Conservation (phyloP, 2,797 vertebrate genomes). For the Simalia tracyae region DNA sequence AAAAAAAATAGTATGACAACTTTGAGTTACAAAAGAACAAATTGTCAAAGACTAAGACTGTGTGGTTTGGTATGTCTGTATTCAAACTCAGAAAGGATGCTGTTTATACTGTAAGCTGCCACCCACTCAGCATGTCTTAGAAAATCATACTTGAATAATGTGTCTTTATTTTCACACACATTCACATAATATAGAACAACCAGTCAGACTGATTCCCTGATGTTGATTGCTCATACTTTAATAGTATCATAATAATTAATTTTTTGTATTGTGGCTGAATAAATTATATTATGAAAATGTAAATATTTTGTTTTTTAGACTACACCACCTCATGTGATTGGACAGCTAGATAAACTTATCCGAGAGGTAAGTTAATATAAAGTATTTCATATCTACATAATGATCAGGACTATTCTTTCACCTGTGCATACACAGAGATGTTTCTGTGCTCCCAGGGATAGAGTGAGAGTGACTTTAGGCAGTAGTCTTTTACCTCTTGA, state of each 20-base stretch:
- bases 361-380: conserved; percentile 83
- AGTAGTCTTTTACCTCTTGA: background rate
- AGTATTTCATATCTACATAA: background rate
- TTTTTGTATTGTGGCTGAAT: background rate
- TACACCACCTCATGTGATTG: conserved; percentile 93
- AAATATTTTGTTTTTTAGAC: conserved; percentile 75
- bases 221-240: background rate
- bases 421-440: background rate
- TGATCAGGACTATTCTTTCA: too few species aligned
- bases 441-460: background rate
- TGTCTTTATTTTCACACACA: background rate
- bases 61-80: background rate
- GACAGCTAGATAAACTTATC: conserved; percentile 94
- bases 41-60: background rate
- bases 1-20: too few species aligned
- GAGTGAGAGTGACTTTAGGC: background rate
- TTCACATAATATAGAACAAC: background rate
- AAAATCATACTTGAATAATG: background rate
- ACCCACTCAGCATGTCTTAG: background rate
- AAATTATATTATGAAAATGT: background rate
- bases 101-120: background rate
- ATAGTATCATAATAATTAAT: background rate
- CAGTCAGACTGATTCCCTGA: background rate
- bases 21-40: background rate
- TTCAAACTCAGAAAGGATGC: background rate